A percentile compares a stretch with the other conserved stretches of the same genome.
Evolutionary conservation across 2,888 invertebrate genomes (phyloP).

Genomic region (Cantharis nigra): DNA sequence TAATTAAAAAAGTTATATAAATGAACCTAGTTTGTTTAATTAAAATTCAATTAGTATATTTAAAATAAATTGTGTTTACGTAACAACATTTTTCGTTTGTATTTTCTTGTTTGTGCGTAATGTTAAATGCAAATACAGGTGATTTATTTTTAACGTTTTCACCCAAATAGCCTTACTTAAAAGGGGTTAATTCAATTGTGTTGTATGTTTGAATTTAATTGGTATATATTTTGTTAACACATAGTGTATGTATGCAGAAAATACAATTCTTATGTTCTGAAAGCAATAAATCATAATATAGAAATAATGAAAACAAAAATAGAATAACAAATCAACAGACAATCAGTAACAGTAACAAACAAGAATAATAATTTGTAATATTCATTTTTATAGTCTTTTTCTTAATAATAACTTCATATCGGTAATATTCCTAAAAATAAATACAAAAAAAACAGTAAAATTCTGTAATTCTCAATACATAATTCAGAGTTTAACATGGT

Average conservation of each 20-base stretch:
- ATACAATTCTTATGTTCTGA: background rate
- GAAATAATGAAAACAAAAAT: background rate
- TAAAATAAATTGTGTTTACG: background rate
- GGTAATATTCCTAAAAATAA: background rate
- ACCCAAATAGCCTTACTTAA: background rate
- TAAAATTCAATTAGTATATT: background rate
- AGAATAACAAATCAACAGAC: too few species aligned
- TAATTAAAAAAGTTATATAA: background rate
- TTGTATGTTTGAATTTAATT: background rate
- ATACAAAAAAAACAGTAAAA: background rate
- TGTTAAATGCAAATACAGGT: background rate
- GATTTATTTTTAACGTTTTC: background rate
- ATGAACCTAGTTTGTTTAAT: background rate
- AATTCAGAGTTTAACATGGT: background rate
- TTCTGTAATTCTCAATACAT: background rate
- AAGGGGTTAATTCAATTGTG: background rate
- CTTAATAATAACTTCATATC: background rate
- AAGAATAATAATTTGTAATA: background rate
- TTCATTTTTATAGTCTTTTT: background rate
- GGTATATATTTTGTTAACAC: background rate
- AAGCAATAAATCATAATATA: background rate
- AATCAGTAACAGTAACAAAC: background rate
- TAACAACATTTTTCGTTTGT: background rate
- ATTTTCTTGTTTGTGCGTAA: background rate
- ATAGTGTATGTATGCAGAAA: background rate